These are phyloP conservation scores for Lamprologus sp. DNA, from an alignment of 2,113 vertebrate species.

Conservation along the genomic window DNA sequence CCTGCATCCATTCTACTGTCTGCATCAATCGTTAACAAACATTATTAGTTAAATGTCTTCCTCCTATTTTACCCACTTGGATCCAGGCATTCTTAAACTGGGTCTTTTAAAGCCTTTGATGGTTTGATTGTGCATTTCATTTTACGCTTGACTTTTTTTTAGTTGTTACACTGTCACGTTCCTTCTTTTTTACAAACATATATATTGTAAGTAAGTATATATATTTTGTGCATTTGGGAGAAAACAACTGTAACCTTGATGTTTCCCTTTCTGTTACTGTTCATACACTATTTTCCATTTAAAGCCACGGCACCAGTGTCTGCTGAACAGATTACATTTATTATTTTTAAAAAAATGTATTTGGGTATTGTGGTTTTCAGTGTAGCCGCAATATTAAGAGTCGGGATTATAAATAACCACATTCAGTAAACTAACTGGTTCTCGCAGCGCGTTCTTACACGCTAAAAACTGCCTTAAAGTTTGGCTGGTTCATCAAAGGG, in stretches of 20 bases:
- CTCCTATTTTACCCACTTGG: neutral
- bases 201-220: neutral
- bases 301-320: neutral
- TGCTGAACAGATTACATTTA: neutral
- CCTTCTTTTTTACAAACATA: neutral
- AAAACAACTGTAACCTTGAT: neutral
- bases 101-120: neutral
- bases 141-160: neutral
- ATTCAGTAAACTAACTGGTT: neutral
- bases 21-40: neutral
- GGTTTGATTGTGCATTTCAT: neutral
- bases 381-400: neutral
- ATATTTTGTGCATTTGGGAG: neutral
- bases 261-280: neutral
- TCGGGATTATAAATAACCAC: neutral
- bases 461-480: neutral
- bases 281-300: neutral
- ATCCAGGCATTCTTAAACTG: neutral
- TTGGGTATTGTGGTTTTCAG: neutral
- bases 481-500: neutral
- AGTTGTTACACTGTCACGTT: neutral
- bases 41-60: neutral
- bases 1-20: neutral
- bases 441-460: neutral
- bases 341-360: rapidly evolving